phyloP scores from a whole-genome alignment of 30 jellyfish, hydroid and myxozoan species.

The Catostylus mosaicus region DNA sequence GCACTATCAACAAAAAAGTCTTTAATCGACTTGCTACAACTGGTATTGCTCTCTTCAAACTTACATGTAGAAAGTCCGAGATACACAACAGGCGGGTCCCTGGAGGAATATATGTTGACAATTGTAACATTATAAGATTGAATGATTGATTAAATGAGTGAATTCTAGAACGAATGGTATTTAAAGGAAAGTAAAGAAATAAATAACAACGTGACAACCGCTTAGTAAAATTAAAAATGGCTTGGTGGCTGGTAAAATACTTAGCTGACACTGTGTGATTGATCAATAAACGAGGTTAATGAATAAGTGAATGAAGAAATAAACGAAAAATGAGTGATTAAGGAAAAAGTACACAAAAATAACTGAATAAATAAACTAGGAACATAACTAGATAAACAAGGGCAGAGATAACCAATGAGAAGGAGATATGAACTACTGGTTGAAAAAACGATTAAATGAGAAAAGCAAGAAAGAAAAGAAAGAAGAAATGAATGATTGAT shows the following conservation, averaged over 20 bases:
- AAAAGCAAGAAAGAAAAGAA: neutral
- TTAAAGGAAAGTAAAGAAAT: neutral
- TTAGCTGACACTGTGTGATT: no score
- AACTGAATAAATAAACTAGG: neutral
- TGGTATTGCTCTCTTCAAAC: conserved; percentile 41
- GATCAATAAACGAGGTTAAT: neutral
- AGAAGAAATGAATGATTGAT: neutral
- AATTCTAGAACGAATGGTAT: neutral
- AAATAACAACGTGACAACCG: neutral
- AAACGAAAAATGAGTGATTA: neutral
- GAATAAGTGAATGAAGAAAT: neutral
- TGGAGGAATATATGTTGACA: conserved; percentile 3
- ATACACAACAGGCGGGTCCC: conserved; percentile 86
- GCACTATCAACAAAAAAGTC: conserved; percentile 18
- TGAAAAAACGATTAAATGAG: neutral
- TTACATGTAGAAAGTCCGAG: conserved; percentile 82
- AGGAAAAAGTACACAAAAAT: neutral
- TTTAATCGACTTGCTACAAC: conserved; percentile 55
- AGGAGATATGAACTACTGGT: neutral
- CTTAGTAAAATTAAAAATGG: no score
- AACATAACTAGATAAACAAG: neutral
- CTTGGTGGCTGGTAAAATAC: no score
- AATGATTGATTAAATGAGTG: neutral
- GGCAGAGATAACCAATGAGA: neutral
- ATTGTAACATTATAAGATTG: no score